Evolutionary conservation across 2,797 vertebrate genomes (phyloP).

Genomic region (Borostomias antarcticus): DNA sequence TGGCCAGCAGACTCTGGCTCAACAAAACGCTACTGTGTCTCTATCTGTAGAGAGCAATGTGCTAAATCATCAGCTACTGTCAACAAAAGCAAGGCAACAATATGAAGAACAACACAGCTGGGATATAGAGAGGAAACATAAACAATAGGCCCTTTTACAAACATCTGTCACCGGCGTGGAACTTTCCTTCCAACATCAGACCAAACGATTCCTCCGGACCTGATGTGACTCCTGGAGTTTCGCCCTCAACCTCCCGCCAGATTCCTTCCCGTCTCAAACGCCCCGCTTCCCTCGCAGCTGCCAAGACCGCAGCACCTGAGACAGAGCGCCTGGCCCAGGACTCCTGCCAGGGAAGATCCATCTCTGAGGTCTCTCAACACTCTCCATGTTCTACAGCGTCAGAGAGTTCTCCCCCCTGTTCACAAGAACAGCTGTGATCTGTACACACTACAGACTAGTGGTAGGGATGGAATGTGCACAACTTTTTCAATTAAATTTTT

Average conservation of each 20-base stretch:
- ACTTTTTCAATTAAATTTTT: no score
- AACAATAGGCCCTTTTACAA: neutral
- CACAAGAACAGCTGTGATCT: no score
- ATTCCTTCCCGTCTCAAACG: constrained; percentile 25
- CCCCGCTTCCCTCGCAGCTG: constrained; percentile 14
- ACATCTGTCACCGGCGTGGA: neutral
- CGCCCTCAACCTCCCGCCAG: neutral
- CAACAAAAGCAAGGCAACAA: neutral
- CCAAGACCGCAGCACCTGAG: neutral
- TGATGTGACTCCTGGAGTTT: no score
- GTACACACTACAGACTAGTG: no score
- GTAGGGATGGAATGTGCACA: no score
- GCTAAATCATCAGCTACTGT: constrained; percentile 6
- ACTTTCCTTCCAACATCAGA: neutral
- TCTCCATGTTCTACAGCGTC: no score
- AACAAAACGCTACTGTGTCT: neutral
- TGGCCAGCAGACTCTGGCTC: neutral
- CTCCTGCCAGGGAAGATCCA: constrained; percentile 5
- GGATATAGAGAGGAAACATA: neutral
- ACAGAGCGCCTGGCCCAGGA: neutral
- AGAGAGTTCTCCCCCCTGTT: no score
- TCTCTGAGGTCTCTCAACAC: neutral
- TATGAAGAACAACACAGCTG: neutral
- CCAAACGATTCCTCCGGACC: neutral
- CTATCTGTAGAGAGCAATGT: neutral